Percentiles rank a stretch among this genome's conserved stretches.
Evolutionary conservation across 2,888 invertebrate species (phyloP).

Genomic region (Muschampia staudingeri): DNA sequence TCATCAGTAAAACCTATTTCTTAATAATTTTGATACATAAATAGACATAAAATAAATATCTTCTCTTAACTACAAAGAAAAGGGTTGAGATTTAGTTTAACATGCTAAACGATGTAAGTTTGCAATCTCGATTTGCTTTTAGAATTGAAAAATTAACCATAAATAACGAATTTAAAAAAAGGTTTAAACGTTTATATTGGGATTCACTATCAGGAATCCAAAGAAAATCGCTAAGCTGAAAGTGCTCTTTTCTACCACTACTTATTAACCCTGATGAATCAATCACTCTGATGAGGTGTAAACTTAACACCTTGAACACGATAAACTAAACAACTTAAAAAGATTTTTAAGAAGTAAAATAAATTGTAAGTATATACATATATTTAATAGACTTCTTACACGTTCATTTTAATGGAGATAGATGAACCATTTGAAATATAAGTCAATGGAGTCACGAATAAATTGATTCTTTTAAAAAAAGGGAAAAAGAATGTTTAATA

Average conservation of each 20-base stretch:
- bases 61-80: no score
- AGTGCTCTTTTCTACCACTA: neutral
- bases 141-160: neutral
- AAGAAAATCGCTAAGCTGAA: neutral
- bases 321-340: neutral
- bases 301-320: neutral
- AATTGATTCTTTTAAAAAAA: slow-evolving; percentile 78
- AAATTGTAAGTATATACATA: slow-evolving; percentile 32
- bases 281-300: neutral
- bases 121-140: neutral
- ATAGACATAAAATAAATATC: no score
- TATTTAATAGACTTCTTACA: slow-evolving; percentile 37
- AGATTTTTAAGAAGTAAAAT: neutral
- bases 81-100: no score
- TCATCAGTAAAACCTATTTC: no score
- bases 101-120: no score
- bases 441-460: slow-evolving; percentile 81
- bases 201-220: neutral
- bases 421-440: slow-evolving; percentile 72
- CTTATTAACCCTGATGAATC: neutral
- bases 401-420: slow-evolving; percentile 45
- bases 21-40: no score
- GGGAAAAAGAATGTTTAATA: slow-evolving; percentile 76
- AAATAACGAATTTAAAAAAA: neutral
- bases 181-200: no score